Percentiles rank a stretch among this genome's conserved stretches.
These are phyloP conservation scores for Lepidocolaptes lacrymiger DNA, from an alignment of 2,797 vertebrate species.

Conservation along the genomic window DNA sequence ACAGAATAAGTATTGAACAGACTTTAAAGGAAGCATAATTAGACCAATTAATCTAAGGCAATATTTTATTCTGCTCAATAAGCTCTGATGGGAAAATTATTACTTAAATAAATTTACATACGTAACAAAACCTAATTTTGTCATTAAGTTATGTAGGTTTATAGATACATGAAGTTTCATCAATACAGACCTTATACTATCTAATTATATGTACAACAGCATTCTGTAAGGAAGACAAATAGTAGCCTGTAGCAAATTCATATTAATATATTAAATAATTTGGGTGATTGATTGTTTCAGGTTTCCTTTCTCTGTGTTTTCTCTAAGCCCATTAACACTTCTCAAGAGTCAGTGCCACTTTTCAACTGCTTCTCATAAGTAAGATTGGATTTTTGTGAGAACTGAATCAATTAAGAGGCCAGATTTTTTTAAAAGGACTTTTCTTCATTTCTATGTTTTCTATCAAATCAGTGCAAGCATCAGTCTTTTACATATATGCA, in stretches of 20 bases:
- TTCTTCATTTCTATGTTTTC: not conserved
- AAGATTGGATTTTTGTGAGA: not conserved
- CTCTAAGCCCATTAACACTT: not conserved
- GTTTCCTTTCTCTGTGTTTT: not conserved
- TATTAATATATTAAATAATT: not conserved
- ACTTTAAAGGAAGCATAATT: constrained; percentile 63
- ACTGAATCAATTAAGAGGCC: not conserved
- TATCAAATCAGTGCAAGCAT: not conserved
- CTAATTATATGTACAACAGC: not conserved
- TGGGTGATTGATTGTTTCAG: not conserved
- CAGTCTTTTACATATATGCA: not conserved
- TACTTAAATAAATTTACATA: constrained; percentile 42
- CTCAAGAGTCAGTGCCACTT: not conserved
- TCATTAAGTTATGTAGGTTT: not conserved
- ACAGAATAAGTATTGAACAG: constrained; percentile 50
- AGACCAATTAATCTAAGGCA: constrained; percentile 54
- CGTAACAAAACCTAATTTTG: constrained; percentile 35
- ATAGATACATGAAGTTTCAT: not conserved
- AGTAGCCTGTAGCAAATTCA: not conserved
- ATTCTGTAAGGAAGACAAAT: not conserved
- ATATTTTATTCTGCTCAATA: constrained; percentile 59
- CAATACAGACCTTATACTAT: not conserved
- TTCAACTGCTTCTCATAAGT: not conserved
- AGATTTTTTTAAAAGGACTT: not conserved
- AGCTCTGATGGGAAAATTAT: constrained; percentile 25